A percentile compares a stretch with the other conserved stretches of the same genome.
Evolutionary conservation across 2,113 vertebrate species (phyloP).

Genomic region (Mustelus asterias): DNA sequence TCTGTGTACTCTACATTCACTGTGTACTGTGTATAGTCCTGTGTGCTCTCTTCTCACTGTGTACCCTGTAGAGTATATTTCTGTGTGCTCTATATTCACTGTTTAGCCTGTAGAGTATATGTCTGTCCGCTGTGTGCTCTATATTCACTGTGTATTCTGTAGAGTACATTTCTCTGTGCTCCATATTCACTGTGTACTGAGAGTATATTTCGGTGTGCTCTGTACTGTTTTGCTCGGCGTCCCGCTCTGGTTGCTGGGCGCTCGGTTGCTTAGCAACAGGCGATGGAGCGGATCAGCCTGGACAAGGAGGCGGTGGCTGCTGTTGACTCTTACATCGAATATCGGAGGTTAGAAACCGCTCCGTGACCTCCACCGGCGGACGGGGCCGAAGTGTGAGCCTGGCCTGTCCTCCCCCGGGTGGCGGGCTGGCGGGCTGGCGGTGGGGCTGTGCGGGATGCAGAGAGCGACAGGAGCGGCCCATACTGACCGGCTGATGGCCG

Average conservation of each 20-base stretch:
- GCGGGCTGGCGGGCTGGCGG: no score
- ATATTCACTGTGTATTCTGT: no score
- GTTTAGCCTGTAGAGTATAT: no score
- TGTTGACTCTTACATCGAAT: conserved; percentile 72
- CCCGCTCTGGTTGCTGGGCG: not conserved
- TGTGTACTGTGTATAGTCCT: no score
- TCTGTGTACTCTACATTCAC: no score
- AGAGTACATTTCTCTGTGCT: no score
- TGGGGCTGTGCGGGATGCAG: not conserved
- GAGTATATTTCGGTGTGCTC: no score
- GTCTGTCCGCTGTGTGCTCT: no score
- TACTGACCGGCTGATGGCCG: not conserved
- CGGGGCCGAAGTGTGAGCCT: not conserved
- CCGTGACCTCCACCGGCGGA: not conserved
- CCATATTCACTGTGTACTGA: not conserved
- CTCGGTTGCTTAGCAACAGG: not conserved
- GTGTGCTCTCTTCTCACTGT: no score
- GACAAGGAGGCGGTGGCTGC: conserved; percentile 50
- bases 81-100: no score
- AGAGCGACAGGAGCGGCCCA: no score
- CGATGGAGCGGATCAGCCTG: conserved; percentile 48
- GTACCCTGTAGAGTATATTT: no score
- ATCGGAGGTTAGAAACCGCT: conserved; percentile 63
- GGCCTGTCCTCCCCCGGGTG: not conserved
- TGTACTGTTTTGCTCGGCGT: not conserved